Base-by-base conservation (phyloP, 2,888 invertebrate species). In the Patella pellucida region DNA sequence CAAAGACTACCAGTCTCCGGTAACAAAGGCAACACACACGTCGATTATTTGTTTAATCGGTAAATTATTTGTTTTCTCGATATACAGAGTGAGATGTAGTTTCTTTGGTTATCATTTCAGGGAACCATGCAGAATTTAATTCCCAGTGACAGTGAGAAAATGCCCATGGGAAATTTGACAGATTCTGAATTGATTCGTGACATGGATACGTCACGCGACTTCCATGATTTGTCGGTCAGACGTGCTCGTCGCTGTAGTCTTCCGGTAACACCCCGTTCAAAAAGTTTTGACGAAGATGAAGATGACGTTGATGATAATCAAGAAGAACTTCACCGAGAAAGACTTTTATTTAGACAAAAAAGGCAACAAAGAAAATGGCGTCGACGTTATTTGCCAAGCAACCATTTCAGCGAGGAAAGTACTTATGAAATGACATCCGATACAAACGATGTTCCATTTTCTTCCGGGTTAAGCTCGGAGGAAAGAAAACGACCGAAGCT, bases 331-430 rank as follows among this genome's bases (percentile, higher is more conserved):
- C 68, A 79, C 50, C 76, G 72, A 15, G 82, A 84, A 76, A 72
- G 84, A 27, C 76, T 79, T 72, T 76, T 78, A 71, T 79, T 78
- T 19, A 76, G 83, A 16, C 78, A 81, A 68, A 79, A 81, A 71
- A 69, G 84, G 27, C 76, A 79, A 2, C 78, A 81, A 56, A 70
- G 78, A 68, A 78, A 81, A 73, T 69, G 68, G 19, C 75, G 78
- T 9, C 52, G 74, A 52, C 75, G 76, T n/a, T 70, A 56, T 41
- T 70, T 74, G 41, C 67, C 52, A 15, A 67, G 69, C 23, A 71
- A 52, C 68, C 27, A 62, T 69, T 31, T 51, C 50, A 51, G 16
- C 31, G 71, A 67, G 5, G 52, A 62, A 19, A 62, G 62, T 62
- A 62, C 62, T 62, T 19, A 23, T 4, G 62, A 62, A 62, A 62